These are phyloP conservation scores for Heliconius nattereri DNA, from an alignment of 1,140 invertebrate genomes.

Conservation along the genomic window DNA sequence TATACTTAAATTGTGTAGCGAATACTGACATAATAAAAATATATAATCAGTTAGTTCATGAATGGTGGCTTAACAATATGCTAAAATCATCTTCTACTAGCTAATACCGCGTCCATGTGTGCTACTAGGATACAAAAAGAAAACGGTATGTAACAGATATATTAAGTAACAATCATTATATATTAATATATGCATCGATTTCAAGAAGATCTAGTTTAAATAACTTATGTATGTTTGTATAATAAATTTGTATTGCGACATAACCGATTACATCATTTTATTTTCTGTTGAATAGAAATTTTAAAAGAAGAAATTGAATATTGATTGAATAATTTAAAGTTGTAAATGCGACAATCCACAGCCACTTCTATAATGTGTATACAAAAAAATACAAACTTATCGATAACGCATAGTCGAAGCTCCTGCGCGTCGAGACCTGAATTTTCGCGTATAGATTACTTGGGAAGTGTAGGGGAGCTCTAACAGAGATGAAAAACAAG, in stretches of 20 bases:
- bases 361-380: too few relatives aligned
- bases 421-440: too few relatives aligned
- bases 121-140: background rate
- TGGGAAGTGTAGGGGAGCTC: too few relatives aligned
- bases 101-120: background rate
- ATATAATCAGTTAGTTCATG: too few relatives aligned
- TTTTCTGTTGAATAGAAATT: background rate
- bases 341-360: too few relatives aligned
- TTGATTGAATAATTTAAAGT: background rate
- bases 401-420: too few relatives aligned
- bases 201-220: conserved; percentile 3
- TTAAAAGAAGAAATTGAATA: background rate
- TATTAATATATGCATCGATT: background rate
- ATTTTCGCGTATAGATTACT: too few relatives aligned
- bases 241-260: background rate
- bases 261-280: background rate
- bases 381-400: too few relatives aligned
- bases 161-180: background rate
- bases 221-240: background rate
- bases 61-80: too few relatives aligned
- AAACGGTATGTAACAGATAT: background rate
- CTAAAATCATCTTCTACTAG: too few relatives aligned
- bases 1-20: background rate
- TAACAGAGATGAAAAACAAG: too few relatives aligned
- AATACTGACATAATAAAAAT: background rate